phyloP scores from a whole-genome alignment of 1,140 invertebrate genomes.

The Galendromus occidentalis region DNA sequence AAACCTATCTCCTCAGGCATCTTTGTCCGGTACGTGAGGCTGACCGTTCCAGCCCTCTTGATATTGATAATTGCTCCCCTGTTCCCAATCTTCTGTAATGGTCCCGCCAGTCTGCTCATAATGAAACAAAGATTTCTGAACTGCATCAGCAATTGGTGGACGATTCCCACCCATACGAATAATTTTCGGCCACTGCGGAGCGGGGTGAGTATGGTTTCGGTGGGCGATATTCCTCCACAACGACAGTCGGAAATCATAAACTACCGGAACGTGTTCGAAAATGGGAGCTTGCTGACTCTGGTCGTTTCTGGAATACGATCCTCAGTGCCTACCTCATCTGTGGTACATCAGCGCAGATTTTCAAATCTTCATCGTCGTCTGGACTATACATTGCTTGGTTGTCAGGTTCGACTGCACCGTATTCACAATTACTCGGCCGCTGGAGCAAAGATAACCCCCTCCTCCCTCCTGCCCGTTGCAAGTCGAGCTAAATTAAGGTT shows the following conservation, averaged over 20 bases:
- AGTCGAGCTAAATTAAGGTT: background rate
- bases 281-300: too few relatives aligned
- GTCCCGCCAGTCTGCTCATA: background rate
- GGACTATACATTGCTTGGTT: background rate
- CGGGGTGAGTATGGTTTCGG: too few relatives aligned
- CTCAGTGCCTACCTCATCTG: background rate
- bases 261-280: too few relatives aligned
- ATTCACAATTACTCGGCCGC: too few relatives aligned
- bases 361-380: background rate
- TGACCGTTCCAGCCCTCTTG: background rate
- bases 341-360: conserved; percentile 8
- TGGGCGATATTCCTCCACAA: too few relatives aligned
- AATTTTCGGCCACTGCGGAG: background rate
- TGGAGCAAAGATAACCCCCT: too few relatives aligned
- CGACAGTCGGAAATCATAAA: too few relatives aligned
- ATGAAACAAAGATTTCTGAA: conserved; percentile 4
- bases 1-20: background rate
- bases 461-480: too few relatives aligned
- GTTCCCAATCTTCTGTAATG: background rate
- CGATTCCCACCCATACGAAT: background rate
- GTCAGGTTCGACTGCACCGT: background rate
- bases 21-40: background rate
- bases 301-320: too few relatives aligned
- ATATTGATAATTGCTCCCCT: background rate
- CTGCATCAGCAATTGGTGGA: background rate